A percentile compares a stretch with the other conserved stretches of the same genome.
phyloP scores from a whole-genome alignment of 2,888 invertebrate species.

The Meteorus cinctellus region DNA sequence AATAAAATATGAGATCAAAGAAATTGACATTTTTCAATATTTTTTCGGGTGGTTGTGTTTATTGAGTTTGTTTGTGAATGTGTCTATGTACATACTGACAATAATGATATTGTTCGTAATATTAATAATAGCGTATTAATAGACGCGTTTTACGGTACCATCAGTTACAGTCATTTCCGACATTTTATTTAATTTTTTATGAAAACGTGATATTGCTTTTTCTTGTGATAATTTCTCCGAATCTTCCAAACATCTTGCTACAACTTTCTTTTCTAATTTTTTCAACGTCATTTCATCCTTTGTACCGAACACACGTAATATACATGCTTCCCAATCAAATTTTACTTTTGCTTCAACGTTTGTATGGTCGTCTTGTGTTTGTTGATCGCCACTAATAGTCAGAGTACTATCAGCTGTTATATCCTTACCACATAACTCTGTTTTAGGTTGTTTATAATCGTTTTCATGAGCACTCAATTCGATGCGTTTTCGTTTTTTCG shows the following conservation, averaged over 20 bases:
- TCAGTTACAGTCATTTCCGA: slow-evolving; percentile 79
- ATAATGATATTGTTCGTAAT: neutral
- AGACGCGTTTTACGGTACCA: slow-evolving; percentile 74
- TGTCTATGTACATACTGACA: too few species aligned
- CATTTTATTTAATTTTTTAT: slow-evolving; percentile 82
- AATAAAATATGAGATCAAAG: too few species aligned
- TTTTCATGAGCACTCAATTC: slow-evolving; percentile 60
- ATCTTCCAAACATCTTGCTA: slow-evolving; percentile 77
- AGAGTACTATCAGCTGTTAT: slow-evolving; percentile 46
- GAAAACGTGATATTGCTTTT: slow-evolving; percentile 82
- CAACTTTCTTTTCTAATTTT: slow-evolving; percentile 84
- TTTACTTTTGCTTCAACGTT: slow-evolving; percentile 44
- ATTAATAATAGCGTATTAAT: neutral
- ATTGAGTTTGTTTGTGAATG: too few species aligned
- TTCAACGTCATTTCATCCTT: slow-evolving; percentile 81
- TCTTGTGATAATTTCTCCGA: slow-evolving; percentile 76
- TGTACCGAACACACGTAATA: slow-evolving; percentile 58
- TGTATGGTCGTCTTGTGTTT: slow-evolving; percentile 44
- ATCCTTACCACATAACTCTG: slow-evolving; percentile 57
- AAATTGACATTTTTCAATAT: too few species aligned
- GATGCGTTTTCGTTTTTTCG: slow-evolving; percentile 32
- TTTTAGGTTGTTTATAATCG: slow-evolving; percentile 57
- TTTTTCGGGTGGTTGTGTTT: too few species aligned
- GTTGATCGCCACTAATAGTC: slow-evolving; percentile 33
- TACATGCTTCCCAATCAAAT: slow-evolving; percentile 64